These are phyloP conservation scores for Cheilosia vernalis DNA, from an alignment of 2,888 invertebrate species.

Conservation along the genomic window DNA sequence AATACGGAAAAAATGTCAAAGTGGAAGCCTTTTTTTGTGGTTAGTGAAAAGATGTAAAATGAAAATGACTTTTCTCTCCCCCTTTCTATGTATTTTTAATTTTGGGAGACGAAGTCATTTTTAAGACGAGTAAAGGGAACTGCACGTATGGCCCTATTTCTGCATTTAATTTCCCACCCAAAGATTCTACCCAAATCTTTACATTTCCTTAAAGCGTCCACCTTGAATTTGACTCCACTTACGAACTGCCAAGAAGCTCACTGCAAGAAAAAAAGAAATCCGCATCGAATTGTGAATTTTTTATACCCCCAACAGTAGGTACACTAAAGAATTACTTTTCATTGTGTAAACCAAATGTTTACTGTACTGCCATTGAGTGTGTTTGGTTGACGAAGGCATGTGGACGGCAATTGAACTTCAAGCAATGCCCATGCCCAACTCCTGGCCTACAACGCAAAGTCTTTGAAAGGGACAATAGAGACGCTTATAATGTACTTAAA, in stretches of 20 bases:
- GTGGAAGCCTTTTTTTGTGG: too few relatives aligned
- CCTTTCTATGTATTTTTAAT: too few relatives aligned
- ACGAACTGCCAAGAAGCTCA: not conserved
- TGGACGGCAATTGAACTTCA: constrained; percentile 53
- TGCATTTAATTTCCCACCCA: too few relatives aligned
- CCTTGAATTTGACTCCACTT: too few relatives aligned
- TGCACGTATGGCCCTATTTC: too few relatives aligned
- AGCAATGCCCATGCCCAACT: constrained; percentile 37
- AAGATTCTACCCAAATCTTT: too few relatives aligned
- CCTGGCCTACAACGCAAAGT: constrained; percentile 28
- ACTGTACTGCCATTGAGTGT: constrained; percentile 12
- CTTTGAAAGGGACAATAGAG: constrained; percentile 36
- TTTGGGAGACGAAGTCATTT: too few relatives aligned
- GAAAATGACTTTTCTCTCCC: too few relatives aligned
- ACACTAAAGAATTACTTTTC: constrained; percentile 26
- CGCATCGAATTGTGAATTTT: not conserved
- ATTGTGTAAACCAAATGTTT: constrained; percentile 34
- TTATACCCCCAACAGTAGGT: not conserved
- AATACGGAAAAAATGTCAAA: too few relatives aligned
- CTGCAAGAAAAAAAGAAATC: not conserved
- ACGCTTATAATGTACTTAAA: constrained; percentile 22
- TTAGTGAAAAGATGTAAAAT: too few relatives aligned
- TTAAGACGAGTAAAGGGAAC: too few relatives aligned
- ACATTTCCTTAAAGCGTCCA: too few relatives aligned
- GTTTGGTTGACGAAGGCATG: constrained; percentile 34